phyloP scores from a whole-genome alignment of 1,140 invertebrate genomes.

The Monomorium pharaonis region DNA sequence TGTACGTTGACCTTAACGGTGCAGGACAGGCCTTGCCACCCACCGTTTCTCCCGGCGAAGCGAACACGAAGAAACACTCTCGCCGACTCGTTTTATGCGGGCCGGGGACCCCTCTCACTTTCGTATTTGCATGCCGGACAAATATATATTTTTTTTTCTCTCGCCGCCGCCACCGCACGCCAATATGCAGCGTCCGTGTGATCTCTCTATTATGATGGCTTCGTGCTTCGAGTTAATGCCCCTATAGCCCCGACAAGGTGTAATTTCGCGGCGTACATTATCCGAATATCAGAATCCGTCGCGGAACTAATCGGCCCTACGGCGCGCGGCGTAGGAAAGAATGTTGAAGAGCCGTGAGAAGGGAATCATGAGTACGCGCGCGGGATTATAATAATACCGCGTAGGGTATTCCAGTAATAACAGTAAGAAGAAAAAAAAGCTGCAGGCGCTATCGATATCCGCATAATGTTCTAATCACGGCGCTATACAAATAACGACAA shows the following conservation, averaged over 20 bases:
- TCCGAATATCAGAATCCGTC: conserved; percentile 53
- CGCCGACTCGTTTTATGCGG: conserved; percentile 72
- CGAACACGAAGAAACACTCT: conserved; percentile 74
- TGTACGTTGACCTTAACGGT: conserved; percentile 82
- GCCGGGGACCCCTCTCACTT: conserved; percentile 80
- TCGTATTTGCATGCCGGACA: conserved; percentile 78
- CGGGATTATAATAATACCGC: conserved; percentile 40
- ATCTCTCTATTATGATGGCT: conserved; percentile 45
- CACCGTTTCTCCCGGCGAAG: conserved; percentile 70
- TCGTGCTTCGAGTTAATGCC: conserved; percentile 21
- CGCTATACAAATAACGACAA: neutral
- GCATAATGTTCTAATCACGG: neutral
- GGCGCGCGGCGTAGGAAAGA: conserved; percentile 24
- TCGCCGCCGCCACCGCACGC: conserved; percentile 5
- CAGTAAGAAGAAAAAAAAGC: neutral
- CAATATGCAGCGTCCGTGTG: neutral
- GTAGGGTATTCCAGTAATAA: neutral
- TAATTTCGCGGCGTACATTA: conserved; percentile 48
- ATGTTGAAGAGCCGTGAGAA: conserved; percentile 40
- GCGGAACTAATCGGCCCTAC: conserved; percentile 42
- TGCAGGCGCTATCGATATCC: neutral
- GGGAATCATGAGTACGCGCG: neutral
- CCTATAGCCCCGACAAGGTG: conserved; percentile 24
- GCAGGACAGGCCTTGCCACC: conserved; percentile 77
- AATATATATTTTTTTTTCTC: conserved; percentile 28